Base-by-base conservation (phyloP, 1,140 invertebrate species). In the Drosophila bipectinata region DNA sequence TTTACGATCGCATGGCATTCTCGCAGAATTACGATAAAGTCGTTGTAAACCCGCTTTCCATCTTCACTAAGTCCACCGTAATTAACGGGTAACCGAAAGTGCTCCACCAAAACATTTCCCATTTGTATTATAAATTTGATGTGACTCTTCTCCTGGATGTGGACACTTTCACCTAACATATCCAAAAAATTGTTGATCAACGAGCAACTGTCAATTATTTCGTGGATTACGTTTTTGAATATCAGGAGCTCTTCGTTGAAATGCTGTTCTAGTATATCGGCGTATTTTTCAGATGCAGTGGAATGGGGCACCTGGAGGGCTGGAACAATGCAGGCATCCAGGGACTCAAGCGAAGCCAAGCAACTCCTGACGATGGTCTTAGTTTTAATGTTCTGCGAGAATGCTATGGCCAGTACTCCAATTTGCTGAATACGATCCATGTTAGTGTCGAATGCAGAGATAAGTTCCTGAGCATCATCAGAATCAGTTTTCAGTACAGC, bases 371-470 rank as follows among this genome's bases (percentile, higher is more conserved):
- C 72, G 18, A 87, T 71, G 0, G 90, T 87, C 41, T 78, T 88
- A 0, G 90, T 85, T 51, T 90, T 91, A 5, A 79, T 63, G 55
- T 90, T 73, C 4, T 62, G 53, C 0, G 88, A 77, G 44, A 90
- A 90, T 6, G 88, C 81, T 30, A 90, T 90, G 7, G 88, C 90
- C 62, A 91, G 83, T 2, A 88, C 76, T 12, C 90, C 90, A n/a
- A 91, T 90, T 55, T 91, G 90, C 26, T 81, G 77, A 10, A 81
- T 78, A 9, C 90, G 74, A 59, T 91, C 90, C 30, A 89, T 76
- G 51, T 84, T 91, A 0, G 60, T 54, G 60, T 91, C 90, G 48
- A 91, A 91, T 26, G 83, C 68, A 0, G 37, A 30, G 6, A 91
- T 87, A 0, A 87, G 57, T 5, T 84, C 58, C 10, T 80, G 58